Base-by-base conservation (phyloP, 2,113 vertebrate species). In the Centropus unirufus region DNA sequence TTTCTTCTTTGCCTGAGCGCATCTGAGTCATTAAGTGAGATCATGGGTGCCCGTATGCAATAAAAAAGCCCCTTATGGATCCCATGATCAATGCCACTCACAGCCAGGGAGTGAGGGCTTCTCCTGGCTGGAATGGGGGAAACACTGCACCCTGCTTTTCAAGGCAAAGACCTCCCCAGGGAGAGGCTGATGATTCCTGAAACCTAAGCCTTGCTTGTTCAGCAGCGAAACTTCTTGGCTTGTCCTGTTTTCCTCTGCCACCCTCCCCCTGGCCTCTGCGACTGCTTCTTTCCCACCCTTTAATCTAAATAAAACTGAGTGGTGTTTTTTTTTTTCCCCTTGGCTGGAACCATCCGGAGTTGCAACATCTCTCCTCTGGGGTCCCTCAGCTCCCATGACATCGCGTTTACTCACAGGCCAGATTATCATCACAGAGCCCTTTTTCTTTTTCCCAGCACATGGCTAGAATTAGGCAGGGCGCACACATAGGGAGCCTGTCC, bases 331-430 rank as follows among this genome's bases (percentile, higher is more conserved):
- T 72, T 58, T 69, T 72, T 44, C 0, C 42, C 22, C 68, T 96
- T 96, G 93, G 95, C 97, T 96, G 81, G 89, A 96, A 75, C 75
- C 44, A 9, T 94, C 90, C 57, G 1, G 92, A 96, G 95, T 98
- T 97, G 96, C 97, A 97, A 98, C 97, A 97, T 97, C 97, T 91
- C 96, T 95, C 96, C 97, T 96, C 95, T 88, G 73, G 97, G 98
- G 98, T 98, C 98, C 94, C 80, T 61, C 22, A 57, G 95, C 97
- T 98, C 98, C 97, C 98, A 98, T 98, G 98, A 98, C 98, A 98
- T 93, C 4, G 27, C 93, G 84, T 97, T 97, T 96, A 98, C 95
- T 95, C 97, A 97, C 91, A 95, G 93, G 92, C 95, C 95, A 95
- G 96, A 93, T 96, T 97, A 89, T 81, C 88, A 87, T 75, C 79